Evolutionary conservation across 2,888 invertebrate species (phyloP).

Genomic region (Scrobipalpa costella): DNA sequence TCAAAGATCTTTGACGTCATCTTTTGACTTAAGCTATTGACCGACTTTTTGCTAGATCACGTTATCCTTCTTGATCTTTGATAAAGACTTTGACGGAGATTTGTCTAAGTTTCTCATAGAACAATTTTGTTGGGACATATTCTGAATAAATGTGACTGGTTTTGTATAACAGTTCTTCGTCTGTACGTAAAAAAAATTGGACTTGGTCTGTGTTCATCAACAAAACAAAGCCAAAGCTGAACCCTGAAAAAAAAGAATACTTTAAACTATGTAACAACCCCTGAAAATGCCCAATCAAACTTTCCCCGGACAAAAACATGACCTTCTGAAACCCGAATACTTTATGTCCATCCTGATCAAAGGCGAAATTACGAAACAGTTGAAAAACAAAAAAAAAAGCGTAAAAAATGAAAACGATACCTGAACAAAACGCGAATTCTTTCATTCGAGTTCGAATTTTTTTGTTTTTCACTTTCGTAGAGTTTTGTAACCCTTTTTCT

Average conservation of each 20-base stretch:
- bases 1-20: not conserved
- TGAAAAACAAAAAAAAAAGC: conserved; percentile 47
- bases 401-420: conserved; percentile 37
- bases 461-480: conserved; percentile 48
- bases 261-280: conserved; percentile 14
- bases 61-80: too few relatives aligned
- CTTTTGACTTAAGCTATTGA: not conserved
- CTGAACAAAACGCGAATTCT: conserved; percentile 59
- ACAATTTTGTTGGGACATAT: too few relatives aligned
- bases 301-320: conserved; percentile 14
- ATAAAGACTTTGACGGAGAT: too few relatives aligned
- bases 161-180: too few relatives aligned
- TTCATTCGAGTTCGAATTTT: conserved; percentile 60
- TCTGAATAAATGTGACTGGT: too few relatives aligned
- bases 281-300: conserved; percentile 21
- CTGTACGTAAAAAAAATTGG: too few relatives aligned
- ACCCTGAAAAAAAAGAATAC: not conserved
- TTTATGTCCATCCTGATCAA: conserved; percentile 50
- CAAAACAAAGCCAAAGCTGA: too few relatives aligned
- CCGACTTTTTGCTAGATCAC: too few relatives aligned
- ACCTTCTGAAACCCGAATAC: conserved; percentile 24
- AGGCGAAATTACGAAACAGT: conserved; percentile 58
- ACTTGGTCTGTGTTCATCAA: not conserved
- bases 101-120: too few relatives aligned
- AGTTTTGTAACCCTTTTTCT: conserved; percentile 49